Conservation (phyloP, 2,888 invertebrate genomes). For the Scelioninae gen. 1 region DNA sequence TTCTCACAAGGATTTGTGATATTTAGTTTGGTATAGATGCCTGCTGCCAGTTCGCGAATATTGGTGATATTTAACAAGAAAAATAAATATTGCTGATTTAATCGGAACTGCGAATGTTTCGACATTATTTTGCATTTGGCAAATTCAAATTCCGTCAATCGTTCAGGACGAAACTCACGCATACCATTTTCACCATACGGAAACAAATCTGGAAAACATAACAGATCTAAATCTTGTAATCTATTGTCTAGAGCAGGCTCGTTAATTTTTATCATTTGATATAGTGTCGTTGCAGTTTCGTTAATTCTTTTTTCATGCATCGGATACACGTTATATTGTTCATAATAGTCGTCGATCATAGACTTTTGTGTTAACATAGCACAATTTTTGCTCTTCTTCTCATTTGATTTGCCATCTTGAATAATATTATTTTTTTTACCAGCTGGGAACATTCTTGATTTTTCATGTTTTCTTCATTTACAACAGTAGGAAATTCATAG, state of each 20-base stretch:
- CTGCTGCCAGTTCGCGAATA: no score
- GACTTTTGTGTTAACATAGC: background rate
- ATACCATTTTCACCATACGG: constrained; percentile 64
- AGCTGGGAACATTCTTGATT: background rate
- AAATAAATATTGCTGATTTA: constrained; percentile 61
- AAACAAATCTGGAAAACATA: constrained; percentile 71
- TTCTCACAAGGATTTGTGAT: no score
- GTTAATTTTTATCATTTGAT: constrained; percentile 72
- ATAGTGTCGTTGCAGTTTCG: constrained; percentile 65
- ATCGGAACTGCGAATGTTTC: constrained; percentile 70
- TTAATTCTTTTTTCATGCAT: constrained; percentile 59
- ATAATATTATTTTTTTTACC: background rate
- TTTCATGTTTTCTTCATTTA: background rate
- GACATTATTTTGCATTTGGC: constrained; percentile 72
- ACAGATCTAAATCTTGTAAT: constrained; percentile 54
- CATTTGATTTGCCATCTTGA: background rate
- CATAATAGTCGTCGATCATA: background rate
- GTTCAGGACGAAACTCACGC: constrained; percentile 56
- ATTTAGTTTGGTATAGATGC: no score
- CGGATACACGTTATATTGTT: background rate
- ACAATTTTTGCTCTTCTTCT: background rate
- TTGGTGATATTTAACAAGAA: no score
- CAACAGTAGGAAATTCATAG: background rate
- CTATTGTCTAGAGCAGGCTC: constrained; percentile 69
- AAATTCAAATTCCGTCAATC: constrained; percentile 66